Conservation (phyloP, 2,888 invertebrate genomes). For the Ophioninae sp. region DNA sequence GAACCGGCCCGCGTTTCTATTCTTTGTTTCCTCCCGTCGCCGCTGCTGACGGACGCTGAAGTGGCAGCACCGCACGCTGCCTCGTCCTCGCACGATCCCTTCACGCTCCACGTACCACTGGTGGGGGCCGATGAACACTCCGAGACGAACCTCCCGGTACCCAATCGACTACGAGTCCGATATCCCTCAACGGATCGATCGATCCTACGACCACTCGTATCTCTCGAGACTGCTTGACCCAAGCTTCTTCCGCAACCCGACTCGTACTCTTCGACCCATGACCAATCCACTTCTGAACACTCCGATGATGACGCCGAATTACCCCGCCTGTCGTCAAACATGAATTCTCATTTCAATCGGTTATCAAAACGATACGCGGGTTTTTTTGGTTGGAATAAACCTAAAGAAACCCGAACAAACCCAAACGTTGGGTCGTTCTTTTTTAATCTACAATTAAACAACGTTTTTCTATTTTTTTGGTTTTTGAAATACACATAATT, state of each 20-base stretch:
- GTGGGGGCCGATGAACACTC: conserved; percentile 65
- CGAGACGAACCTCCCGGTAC: neutral
- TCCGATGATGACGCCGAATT: conserved; percentile 67
- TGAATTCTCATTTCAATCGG: neutral
- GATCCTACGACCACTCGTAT: neutral
- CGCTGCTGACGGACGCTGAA: conserved; percentile 34
- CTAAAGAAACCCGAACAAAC: no score
- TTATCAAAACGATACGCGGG: neutral
- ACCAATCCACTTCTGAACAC: conserved; percentile 79
- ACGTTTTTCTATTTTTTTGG: no score
- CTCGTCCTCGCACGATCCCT: neutral
- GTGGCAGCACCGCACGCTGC: conserved; percentile 29
- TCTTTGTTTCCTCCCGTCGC: conserved; percentile 42
- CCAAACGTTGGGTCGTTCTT: no score
- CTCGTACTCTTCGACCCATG: conserved; percentile 79
- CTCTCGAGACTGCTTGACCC: neutral
- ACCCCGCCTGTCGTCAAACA: conserved; percentile 11
- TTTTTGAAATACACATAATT: no score
- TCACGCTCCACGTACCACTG: conserved; percentile 18
- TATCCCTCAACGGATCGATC: neutral
- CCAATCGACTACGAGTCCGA: neutral
- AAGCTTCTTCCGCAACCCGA: conserved; percentile 13
- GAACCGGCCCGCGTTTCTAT: conserved; percentile 68
- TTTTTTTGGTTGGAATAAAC: no score
- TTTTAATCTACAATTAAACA: no score